Conservation (phyloP, 2,888 invertebrate genomes). For the Dysmachus trigonus region DNA sequence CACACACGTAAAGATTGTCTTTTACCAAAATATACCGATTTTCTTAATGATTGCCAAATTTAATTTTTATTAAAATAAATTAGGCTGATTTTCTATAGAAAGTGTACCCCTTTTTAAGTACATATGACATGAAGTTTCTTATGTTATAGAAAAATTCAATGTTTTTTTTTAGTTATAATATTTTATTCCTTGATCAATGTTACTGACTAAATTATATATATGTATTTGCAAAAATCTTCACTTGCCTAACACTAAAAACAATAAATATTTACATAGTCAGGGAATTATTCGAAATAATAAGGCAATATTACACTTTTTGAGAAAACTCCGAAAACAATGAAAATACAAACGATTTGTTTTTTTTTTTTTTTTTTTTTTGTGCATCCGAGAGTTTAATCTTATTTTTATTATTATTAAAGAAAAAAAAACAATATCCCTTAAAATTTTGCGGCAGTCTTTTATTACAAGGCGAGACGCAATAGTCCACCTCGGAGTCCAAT, state of each 20-base stretch:
- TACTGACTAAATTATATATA: conserved; percentile 3
- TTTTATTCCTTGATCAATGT: background rate
- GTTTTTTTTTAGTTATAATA: background rate
- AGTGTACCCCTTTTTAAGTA: too few species aligned
- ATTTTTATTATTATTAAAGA: background rate
- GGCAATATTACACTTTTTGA: background rate
- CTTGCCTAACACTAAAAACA: background rate
- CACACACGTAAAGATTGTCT: too few species aligned
- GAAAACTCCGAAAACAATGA: background rate
- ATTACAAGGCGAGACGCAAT: background rate
- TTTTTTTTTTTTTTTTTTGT: too few species aligned
- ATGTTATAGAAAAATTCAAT: background rate
- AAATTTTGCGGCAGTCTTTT: conserved; percentile 33
- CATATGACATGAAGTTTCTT: too few species aligned
- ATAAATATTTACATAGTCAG: conserved; percentile 32
- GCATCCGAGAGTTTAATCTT: conserved; percentile 1
- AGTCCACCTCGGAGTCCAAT: background rate
- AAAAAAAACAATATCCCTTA: background rate
- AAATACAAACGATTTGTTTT: background rate
- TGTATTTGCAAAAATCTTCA: background rate
- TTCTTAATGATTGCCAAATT: too few species aligned
- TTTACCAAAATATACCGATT: too few species aligned
- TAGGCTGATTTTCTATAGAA: too few species aligned
- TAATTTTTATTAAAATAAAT: too few species aligned
- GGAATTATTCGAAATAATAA: conserved; percentile 3